Base-by-base conservation (phyloP, 1,140 invertebrate genomes). In the Aphelenchoides besseyi region DNA sequence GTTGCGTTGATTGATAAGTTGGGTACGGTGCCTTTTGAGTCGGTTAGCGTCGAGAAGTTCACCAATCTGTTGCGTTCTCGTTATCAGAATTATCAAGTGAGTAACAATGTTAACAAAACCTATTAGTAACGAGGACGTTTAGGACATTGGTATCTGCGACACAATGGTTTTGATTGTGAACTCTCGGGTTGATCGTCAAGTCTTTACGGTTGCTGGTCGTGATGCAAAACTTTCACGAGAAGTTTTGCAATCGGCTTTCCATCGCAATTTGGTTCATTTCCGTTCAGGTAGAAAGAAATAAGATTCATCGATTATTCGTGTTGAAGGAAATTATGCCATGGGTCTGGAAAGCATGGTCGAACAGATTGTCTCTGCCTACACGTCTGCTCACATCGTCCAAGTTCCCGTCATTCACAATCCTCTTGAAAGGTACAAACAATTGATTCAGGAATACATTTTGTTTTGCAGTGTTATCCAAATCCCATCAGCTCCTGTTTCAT, bases 151-250 rank as follows among this genome's bases (percentile, higher is more conserved):
- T 33, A 30, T 75, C 32, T 82, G 83, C 53, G 81, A 82, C 57
- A 78, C 83, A 1, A 69, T 84, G n/a, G 81, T 82, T 23, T 63
- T 82, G 3, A 82, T 82, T 48, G 81, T 82, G 1, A 82, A 82
- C 54, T 81, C 81, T 35, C 68, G 79, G 30, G 68, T 68, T 26
- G 81, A 82, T 63, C 69, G 81, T 52, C 81, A 82, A 68, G 80
- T 82, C 16, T 85, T 84, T 67, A 85, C 81, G 1, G 83, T 82
- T 3, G 83, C 83, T 48, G 83, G 76, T 36, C 62, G 78, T 55
- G 83, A 82, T 70, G 81, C 81, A 29, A 79, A 77, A 55, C 63
- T 82, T 3, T 80, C 79, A 8, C 75, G 81, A 30, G 81, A 85
- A 41, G 79, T 80, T 3, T 57, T 82, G 26, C 82, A 82, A 70